Conservation (phyloP, 2,113 vertebrate genomes). For the Spea bombifrons region DNA sequence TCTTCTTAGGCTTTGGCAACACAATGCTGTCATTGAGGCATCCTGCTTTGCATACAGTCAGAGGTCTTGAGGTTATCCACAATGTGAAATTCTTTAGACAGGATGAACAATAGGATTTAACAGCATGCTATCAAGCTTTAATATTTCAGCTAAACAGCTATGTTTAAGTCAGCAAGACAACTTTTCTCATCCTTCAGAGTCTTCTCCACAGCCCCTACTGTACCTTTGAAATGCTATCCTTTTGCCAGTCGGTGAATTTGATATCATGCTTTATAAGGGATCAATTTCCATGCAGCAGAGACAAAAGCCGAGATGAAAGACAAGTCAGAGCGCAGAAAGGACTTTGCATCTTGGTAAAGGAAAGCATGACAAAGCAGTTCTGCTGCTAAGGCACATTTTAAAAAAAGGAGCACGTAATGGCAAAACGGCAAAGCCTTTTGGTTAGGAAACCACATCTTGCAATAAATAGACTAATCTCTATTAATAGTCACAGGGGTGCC, state of each 20-base stretch:
- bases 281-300: constrained; percentile 63
- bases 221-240: constrained; percentile 64
- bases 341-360: constrained; percentile 45
- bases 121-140: constrained; percentile 62
- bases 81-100: constrained; percentile 72
- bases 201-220: constrained; percentile 49
- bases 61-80: constrained; percentile 76
- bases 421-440: neutral
- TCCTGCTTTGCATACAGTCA: constrained; percentile 76
- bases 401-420: constrained; percentile 29
- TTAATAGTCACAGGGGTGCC: neutral
- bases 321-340: constrained; percentile 45
- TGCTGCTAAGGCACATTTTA: constrained; percentile 9
- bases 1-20: constrained; percentile 54
- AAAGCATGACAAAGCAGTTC: constrained; percentile 42
- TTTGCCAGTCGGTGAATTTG: constrained; percentile 62
- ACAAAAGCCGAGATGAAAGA: constrained; percentile 61
- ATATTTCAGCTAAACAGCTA: constrained; percentile 62
- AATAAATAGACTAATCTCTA: no score
- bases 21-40: constrained; percentile 70
- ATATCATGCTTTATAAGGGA: constrained; percentile 62
- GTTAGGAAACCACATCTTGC: neutral
- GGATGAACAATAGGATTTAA: constrained; percentile 61
- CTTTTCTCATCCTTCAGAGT: constrained; percentile 44
- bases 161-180: constrained; percentile 51